Conservation (phyloP, 1,140 invertebrate species). For the Alviniconcha marisindica region DNA sequence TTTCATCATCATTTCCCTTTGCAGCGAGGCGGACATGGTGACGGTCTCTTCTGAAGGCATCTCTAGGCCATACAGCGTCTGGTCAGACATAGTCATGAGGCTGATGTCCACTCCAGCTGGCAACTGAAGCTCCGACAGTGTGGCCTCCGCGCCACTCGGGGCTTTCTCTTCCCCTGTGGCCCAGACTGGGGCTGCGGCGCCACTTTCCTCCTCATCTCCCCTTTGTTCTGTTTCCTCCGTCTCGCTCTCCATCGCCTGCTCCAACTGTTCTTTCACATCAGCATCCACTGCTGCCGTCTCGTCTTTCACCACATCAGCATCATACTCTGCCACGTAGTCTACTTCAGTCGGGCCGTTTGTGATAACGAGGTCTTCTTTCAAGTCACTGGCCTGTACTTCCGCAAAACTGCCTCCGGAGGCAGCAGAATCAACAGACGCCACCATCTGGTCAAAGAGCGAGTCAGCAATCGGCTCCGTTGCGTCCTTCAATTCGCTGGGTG, state of each 20-base stretch:
- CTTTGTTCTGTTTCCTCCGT: neutral
- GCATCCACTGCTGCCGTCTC: conserved; percentile 1
- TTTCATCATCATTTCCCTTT: conserved; percentile 31
- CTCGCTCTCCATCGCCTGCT: neutral
- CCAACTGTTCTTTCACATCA: conserved; percentile 29
- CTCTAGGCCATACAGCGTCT: conserved; percentile 71
- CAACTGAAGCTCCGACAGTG: conserved; percentile 44
- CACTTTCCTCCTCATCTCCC: conserved; percentile 38
- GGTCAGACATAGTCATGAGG: conserved; percentile 63
- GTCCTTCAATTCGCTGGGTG: conserved; percentile 70
- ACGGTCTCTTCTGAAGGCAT: conserved; percentile 71
- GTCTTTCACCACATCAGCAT: conserved; percentile 34
- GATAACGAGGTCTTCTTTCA: conserved; percentile 46
- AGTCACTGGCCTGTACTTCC: conserved; percentile 47
- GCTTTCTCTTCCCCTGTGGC: conserved; percentile 20
- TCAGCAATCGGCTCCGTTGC: conserved; percentile 61
- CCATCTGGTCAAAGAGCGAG: conserved; percentile 44
- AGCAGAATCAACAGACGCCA: conserved; percentile 41
- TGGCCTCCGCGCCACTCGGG: neutral
- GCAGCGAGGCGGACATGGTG: conserved; percentile 56
- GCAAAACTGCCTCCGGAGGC: conserved; percentile 55
- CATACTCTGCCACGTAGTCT: conserved; percentile 76
- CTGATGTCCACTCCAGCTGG: conserved; percentile 46
- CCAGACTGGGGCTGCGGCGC: neutral
- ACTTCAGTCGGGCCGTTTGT: conserved; percentile 80